Evolutionary conservation across 2,888 invertebrate genomes (phyloP).

Genomic region (Polydrusus tereticollis): DNA sequence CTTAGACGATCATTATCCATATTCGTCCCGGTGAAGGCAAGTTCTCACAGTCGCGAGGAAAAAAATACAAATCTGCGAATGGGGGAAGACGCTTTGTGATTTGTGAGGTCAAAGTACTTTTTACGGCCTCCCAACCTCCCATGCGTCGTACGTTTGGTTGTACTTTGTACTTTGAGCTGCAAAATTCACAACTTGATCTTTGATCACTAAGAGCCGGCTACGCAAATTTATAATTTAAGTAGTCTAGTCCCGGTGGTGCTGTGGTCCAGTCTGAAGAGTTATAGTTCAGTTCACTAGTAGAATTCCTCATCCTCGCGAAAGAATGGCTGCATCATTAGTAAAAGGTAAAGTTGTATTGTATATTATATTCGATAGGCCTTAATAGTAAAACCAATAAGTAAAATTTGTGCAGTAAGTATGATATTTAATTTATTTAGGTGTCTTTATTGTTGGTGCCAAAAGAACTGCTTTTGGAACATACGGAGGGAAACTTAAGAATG

Average conservation of each 20-base stretch:
- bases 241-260: no score
- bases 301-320: background rate
- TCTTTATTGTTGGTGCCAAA: constrained; percentile 95
- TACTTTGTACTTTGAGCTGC: background rate
- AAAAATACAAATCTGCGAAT: no score
- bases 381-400: no score
- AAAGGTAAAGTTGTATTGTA: constrained; percentile 3
- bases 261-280: no score
- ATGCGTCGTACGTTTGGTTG: background rate
- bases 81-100: background rate
- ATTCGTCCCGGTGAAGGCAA: no score
- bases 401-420: no score
- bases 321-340: constrained; percentile 22
- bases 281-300: background rate
- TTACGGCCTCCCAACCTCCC: no score
- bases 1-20: no score
- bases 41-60: no score
- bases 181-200: background rate
- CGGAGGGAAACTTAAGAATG: constrained; percentile 86
- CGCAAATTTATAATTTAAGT: background rate
- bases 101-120: background rate
- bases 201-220: no score
- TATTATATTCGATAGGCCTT: background rate
- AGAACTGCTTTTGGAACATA: constrained; percentile 97
- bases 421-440: constrained; percentile 70